Conservation (phyloP, 2,888 invertebrate genomes). For the Neria commutata region DNA sequence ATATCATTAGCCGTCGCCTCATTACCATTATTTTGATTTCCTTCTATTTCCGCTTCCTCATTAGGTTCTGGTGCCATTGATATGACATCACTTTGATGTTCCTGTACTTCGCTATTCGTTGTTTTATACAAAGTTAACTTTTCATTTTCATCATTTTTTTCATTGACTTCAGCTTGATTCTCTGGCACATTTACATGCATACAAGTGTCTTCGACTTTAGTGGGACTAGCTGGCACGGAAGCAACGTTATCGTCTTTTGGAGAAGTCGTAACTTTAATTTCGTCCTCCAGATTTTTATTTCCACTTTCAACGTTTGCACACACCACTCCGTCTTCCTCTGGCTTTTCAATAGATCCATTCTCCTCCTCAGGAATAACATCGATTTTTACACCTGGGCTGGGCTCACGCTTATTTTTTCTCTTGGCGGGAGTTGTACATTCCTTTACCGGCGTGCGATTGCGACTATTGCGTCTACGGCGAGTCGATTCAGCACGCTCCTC, state of each 20-base stretch:
- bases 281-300: too few relatives aligned
- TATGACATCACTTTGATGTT: conserved; percentile 15
- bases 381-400: conserved; percentile 62
- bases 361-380: conserved; percentile 65
- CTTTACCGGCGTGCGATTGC: conserved; percentile 34
- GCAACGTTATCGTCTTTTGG: not conserved
- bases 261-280: not conserved
- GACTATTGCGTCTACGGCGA: conserved; percentile 37
- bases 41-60: conserved; percentile 19
- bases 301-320: too few relatives aligned
- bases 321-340: too few relatives aligned
- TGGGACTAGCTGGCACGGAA: not conserved
- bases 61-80: conserved; percentile 10
- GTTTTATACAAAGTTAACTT: too few relatives aligned
- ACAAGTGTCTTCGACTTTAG: not conserved
- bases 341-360: too few relatives aligned
- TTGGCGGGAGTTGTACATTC: conserved; percentile 41
- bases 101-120: conserved; percentile 19
- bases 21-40: conserved; percentile 7
- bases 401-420: conserved; percentile 33
- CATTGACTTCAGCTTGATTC: not conserved
- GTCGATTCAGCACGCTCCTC: conserved; percentile 38
- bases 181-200: not conserved
- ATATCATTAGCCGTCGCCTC: too few relatives aligned
- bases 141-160: not conserved